Evolutionary conservation across 2,888 invertebrate species (phyloP).

Genomic region (Autographa gamma): DNA sequence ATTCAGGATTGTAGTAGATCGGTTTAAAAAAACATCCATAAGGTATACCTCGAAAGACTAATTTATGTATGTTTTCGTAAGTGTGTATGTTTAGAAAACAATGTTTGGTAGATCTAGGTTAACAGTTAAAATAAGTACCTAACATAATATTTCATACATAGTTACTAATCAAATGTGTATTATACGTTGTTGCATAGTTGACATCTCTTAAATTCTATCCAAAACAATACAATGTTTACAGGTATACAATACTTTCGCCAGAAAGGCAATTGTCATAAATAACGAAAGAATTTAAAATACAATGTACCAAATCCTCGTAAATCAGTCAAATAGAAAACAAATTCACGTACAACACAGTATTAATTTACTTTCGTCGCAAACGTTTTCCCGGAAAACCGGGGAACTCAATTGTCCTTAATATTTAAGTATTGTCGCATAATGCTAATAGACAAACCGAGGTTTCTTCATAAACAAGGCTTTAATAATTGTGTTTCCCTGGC

Average conservation of each 20-base stretch:
- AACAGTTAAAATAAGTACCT: too few species aligned
- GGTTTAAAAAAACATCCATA: too few species aligned
- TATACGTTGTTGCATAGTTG: too few species aligned
- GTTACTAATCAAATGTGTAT: too few species aligned
- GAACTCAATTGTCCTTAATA: not conserved
- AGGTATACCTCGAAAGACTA: too few species aligned
- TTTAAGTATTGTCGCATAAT: not conserved
- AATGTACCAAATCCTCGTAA: not conserved
- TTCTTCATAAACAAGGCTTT: not conserved
- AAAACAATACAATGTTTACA: too few species aligned
- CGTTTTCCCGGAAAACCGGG: not conserved
- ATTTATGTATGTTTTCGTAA: too few species aligned
- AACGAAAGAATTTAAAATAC: constrained; percentile 3
- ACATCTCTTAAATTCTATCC: too few species aligned
- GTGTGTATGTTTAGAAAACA: too few species aligned
- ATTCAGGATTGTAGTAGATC: too few species aligned
- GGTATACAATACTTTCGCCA: not conserved
- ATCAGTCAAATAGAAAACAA: constrained; percentile 4
- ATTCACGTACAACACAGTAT: constrained; percentile 4
- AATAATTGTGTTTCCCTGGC: constrained; percentile 3
- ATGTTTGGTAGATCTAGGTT: too few species aligned
- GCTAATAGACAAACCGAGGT: not conserved
- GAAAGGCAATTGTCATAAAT: not conserved
- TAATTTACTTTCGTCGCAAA: constrained; percentile 1
- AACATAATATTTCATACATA: too few species aligned